Evolutionary conservation across 2,888 invertebrate genomes (phyloP).

Genomic region (Alitta virens): DNA sequence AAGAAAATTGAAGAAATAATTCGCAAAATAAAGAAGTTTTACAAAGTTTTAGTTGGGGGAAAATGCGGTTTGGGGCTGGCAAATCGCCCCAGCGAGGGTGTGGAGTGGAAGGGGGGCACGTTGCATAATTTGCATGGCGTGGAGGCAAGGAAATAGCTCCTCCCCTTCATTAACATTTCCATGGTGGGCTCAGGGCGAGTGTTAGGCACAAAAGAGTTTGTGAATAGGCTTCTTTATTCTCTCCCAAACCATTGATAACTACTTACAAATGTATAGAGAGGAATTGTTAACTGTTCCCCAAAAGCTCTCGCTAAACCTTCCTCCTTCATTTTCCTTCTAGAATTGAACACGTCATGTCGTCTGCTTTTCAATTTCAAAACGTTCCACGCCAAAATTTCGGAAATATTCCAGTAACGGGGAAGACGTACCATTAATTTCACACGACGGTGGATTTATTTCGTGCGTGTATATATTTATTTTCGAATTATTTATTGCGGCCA

Average conservation of each 20-base stretch:
- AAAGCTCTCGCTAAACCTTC: too few species aligned
- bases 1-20: neutral
- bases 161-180: neutral
- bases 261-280: neutral
- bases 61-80: neutral
- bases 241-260: neutral
- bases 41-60: neutral
- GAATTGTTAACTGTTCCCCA: too few species aligned
- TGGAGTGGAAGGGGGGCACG: neutral
- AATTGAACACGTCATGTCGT: too few species aligned
- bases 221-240: neutral
- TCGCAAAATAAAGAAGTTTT: neutral
- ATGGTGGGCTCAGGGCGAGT: neutral
- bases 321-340: too few species aligned
- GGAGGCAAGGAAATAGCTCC: neutral
- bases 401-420: too few species aligned
- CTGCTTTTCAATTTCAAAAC: too few species aligned
- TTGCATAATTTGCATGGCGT: neutral
- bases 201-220: neutral
- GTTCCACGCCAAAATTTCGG: too few species aligned
- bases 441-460: too few species aligned
- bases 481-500: too few species aligned
- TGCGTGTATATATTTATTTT: too few species aligned
- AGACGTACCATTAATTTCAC: too few species aligned
- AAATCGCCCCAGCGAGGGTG: neutral